These are phyloP conservation scores for Selenia dentaria DNA, from an alignment of 2,888 invertebrate genomes.

Conservation along the genomic window DNA sequence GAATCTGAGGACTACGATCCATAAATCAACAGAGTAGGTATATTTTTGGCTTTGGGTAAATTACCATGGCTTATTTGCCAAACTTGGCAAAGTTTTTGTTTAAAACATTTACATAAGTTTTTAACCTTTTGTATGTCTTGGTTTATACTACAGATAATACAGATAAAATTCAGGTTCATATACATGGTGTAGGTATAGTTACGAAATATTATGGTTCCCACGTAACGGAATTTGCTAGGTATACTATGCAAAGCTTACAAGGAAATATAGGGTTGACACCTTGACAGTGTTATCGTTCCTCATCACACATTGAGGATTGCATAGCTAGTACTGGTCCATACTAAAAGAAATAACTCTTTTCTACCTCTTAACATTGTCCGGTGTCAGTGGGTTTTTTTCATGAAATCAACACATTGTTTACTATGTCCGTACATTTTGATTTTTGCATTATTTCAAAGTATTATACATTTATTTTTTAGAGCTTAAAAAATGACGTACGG, in stretches of 20 bases:
- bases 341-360: too few species aligned
- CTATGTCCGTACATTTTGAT: too few species aligned
- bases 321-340: too few species aligned
- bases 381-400: too few species aligned
- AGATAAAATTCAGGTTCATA: slow-evolving; percentile 1
- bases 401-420: too few species aligned
- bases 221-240: slow-evolving; percentile 8
- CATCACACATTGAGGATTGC: too few species aligned
- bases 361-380: too few species aligned
- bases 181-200: background rate
- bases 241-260: slow-evolving; percentile 1
- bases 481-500: too few species aligned
- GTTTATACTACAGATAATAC: background rate
- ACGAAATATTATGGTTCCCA: slow-evolving; percentile 1
- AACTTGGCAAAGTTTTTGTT: slow-evolving; percentile 12
- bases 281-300: too few species aligned
- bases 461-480: too few species aligned
- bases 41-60: slow-evolving; percentile 21
- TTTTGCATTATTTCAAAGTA: too few species aligned
- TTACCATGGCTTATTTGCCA: slow-evolving; percentile 22
- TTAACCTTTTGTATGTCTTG: background rate
- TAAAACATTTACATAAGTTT: slow-evolving; percentile 6
- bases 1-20: slow-evolving; percentile 10
- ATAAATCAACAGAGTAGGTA: slow-evolving; percentile 14
- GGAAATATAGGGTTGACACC: background rate